Conservation (phyloP, 1,140 invertebrate genomes). For the Medauroidea extradentata region DNA sequence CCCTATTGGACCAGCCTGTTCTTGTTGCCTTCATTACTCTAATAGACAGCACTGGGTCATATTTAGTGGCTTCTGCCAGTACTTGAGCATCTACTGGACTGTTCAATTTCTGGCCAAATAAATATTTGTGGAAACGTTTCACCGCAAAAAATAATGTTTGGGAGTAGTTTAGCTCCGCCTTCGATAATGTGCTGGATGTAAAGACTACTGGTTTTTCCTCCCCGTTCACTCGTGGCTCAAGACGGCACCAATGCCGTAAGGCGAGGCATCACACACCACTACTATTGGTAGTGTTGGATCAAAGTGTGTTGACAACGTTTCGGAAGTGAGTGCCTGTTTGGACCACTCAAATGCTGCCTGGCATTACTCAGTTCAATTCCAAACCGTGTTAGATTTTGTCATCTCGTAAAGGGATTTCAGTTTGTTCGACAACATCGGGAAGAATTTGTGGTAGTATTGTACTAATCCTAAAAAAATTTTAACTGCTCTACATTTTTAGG, state of each 20-base stretch:
- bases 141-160: slow-evolving; percentile 45
- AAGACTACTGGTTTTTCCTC: no score
- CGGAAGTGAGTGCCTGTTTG: slow-evolving; percentile 14
- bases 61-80: slow-evolving; percentile 15
- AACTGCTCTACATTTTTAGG: slow-evolving; percentile 37
- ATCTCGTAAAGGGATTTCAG: no score
- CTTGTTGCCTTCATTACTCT: neutral
- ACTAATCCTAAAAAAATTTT: slow-evolving; percentile 36
- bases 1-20: neutral
- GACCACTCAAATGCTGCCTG: slow-evolving; percentile 29
- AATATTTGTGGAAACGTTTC: slow-evolving; percentile 43
- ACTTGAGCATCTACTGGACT: slow-evolving; percentile 40
- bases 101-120: slow-evolving; percentile 41
- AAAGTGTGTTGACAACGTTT: slow-evolving; percentile 27
- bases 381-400: slow-evolving; percentile 9
- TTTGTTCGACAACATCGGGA: slow-evolving; percentile 20
- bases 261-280: slow-evolving; percentile 35
- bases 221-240: slow-evolving; percentile 31
- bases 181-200: slow-evolving; percentile 37
- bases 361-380: slow-evolving; percentile 30
- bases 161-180: slow-evolving; percentile 42
- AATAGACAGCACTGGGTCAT: neutral
- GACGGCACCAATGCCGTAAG: slow-evolving; percentile 35
- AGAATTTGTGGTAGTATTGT: slow-evolving; percentile 37
- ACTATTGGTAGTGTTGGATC: slow-evolving; percentile 26